Conservation (phyloP, 64 coral and sea anemone species). For the Catalaphyllia jardinei region DNA sequence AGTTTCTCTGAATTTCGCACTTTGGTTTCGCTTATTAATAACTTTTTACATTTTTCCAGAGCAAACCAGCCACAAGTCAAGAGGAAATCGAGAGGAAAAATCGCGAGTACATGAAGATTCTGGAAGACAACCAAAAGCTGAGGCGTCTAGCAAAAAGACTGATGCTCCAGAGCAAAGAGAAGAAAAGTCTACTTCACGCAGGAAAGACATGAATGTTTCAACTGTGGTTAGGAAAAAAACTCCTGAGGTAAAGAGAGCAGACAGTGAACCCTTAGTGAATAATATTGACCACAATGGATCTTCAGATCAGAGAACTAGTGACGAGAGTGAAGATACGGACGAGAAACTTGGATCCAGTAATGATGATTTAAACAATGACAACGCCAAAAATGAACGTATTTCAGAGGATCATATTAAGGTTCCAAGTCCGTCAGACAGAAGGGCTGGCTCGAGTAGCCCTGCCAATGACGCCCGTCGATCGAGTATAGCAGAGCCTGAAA, state of each 20-base stretch:
- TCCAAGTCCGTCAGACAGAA: slow-evolving; percentile 1
- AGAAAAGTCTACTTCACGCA: not conserved
- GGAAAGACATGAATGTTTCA: slow-evolving; percentile 4
- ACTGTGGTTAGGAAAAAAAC: slow-evolving; percentile 25
- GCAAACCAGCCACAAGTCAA: slow-evolving; percentile 1
- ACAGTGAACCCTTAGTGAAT: slow-evolving; percentile 56
- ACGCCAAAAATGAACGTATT: slow-evolving; percentile 33
- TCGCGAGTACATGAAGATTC: not conserved
- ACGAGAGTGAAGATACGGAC: slow-evolving; percentile 33
- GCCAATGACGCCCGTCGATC: not conserved
- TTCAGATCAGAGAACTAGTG: slow-evolving; percentile 55
- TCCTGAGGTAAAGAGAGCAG: slow-evolving; percentile 42
- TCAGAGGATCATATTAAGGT: slow-evolving; percentile 30
- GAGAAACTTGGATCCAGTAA: slow-evolving; percentile 35
- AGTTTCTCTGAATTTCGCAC: not conserved
- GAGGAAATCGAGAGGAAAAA: slow-evolving; percentile 11
- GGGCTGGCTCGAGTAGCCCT: not conserved
- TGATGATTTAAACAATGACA: slow-evolving; percentile 49
- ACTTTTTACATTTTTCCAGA: not conserved
- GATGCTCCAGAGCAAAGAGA: not conserved
- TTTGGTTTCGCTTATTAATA: not conserved
- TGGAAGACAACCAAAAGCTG: not conserved
- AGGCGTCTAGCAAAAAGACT: not conserved
- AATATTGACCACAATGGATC: slow-evolving; percentile 55
- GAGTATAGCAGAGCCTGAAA: slow-evolving; percentile 50